Base-by-base conservation (phyloP, 2,888 invertebrate species). In the Drosophila rubida region DNA sequence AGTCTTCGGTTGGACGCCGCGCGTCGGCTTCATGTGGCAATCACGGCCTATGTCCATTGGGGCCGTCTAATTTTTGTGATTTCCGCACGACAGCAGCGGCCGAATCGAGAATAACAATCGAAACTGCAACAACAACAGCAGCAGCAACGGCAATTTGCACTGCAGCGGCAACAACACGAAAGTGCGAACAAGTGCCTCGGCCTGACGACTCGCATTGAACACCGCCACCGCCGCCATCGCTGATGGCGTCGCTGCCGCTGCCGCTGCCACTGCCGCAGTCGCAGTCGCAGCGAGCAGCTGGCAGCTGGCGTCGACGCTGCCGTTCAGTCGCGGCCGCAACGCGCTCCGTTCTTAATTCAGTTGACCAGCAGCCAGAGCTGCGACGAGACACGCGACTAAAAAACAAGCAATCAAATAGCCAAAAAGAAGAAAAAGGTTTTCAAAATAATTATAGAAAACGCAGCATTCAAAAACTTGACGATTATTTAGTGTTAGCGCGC, bases 361-460 rank as follows among this genome's bases (percentile, higher is more conserved):
- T 89, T 89, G 89, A 89, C 89, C 89, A 89, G 88, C 89, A 89
- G 78, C 85, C 85, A 80, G 72, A 77, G 80, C 78, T 76, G 78
- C 80, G 77, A 78, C 75, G 80, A 77, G 73, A 86, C 87, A 88
- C 89, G 80, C 87, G 86, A 80, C 84, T 64, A 78, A 75, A 65
- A 51, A 51, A 16, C 11, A 37, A 53, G 22, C 19, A 32, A 41
- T 39, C n/a, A 23, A 19, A 54, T 41, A 69, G 45, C 53, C 42
- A 49, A 44, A 50, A 45, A 37, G 51, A 49, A 32, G 48, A 55
- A 49, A 32, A 37, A 16, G n/a, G n/a, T 32, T 32, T 32, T 14
- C 30, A 44, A 13, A 49, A 54, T 63, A 68, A 65, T 65, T 59
- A 46, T 59, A 27, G 39, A 37, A 41, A 49, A 45, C 55, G 58